Evolutionary conservation across 2,888 invertebrate species (phyloP).

Genomic region (Ametastegia equiseti): DNA sequence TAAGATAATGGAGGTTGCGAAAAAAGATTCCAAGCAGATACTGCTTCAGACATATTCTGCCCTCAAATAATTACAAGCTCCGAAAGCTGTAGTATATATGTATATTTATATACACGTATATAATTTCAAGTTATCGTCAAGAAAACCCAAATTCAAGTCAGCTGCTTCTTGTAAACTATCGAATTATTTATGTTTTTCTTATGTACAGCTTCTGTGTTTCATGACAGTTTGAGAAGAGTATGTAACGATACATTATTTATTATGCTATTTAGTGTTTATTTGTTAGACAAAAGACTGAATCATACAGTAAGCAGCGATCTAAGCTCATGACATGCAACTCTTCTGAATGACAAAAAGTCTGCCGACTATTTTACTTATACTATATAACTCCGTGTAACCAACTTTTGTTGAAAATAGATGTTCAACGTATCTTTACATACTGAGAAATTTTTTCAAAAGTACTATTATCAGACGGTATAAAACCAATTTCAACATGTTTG

Average conservation of each 20-base stretch:
- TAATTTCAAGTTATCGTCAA: slow-evolving; percentile 71
- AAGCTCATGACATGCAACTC: background rate
- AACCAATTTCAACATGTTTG: background rate
- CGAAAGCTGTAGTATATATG: slow-evolving; percentile 66
- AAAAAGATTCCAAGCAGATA: slow-evolving; percentile 67
- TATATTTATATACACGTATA: no score
- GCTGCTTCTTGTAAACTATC: slow-evolving; percentile 33
- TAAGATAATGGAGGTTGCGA: slow-evolving; percentile 68
- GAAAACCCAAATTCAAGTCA: slow-evolving; percentile 53
- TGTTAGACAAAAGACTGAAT: slow-evolving; percentile 30
- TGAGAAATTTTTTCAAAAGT: slow-evolving; percentile 11
- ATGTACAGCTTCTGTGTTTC: slow-evolving; percentile 27
- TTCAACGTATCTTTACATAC: slow-evolving; percentile 29
- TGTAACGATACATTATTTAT: slow-evolving; percentile 34
- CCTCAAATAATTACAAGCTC: slow-evolving; percentile 66
- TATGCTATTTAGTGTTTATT: slow-evolving; percentile 18
- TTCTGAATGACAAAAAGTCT: background rate
- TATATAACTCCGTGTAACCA: background rate
- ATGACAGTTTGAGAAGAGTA: background rate
- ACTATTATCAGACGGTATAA: slow-evolving; percentile 3
- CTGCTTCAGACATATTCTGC: slow-evolving; percentile 69
- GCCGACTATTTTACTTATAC: background rate
- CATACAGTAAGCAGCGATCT: slow-evolving; percentile 13
- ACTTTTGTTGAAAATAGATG: slow-evolving; percentile 11
- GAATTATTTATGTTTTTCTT: background rate